Base-by-base conservation (phyloP, 2,797 vertebrate genomes). In the Lateolabrax maculatus region DNA sequence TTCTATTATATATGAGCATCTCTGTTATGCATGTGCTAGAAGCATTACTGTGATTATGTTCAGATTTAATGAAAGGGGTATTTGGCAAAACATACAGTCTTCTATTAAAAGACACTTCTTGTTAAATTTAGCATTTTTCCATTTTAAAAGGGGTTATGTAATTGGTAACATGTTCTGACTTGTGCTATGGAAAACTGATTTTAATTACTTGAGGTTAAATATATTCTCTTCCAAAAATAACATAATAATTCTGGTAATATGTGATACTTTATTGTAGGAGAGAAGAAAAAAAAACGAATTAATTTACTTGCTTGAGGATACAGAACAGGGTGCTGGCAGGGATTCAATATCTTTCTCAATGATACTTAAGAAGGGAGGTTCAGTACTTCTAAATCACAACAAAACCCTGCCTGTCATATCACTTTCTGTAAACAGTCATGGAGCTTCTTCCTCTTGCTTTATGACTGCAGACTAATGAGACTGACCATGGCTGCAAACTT, bases 131-230 rank as follows among this genome's bases (percentile, higher is more conserved):
- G 16, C 25, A 37, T 44, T 23, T 41, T 11, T 41, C 15, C 19
- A 15, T 48, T 62, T 60, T 31, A 23, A 60, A 27, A 27, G 11
- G 11, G 25, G n/a, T 74, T 61, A 34, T 65, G 21, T 58, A 53
- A 37, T 23, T 31, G 9, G 9, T 23, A 41, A 69, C 12, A 43
- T 55, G 55, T 51, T 66, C 48, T 37, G 39, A 43, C 52, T 37
- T 34, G 9, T 41, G 37, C 44, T 53, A 6, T 34, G 36, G 70
- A 71, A 68, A 55, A 71, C 23, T 49, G 51, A 9, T 55, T 80
- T 80, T 66, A 77, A 74, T 70, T 71, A 36, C 57, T 60, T 55
- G 21, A 23, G 29, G 48, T 76, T 53, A 44, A 81, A 46, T 4
- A 9, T 18, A 16, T 23, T 57, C 19, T 3, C 55, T 16, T 62